Evolutionary conservation across 1,140 invertebrate species (phyloP).

Genomic region (Sinonovacula constricta): DNA sequence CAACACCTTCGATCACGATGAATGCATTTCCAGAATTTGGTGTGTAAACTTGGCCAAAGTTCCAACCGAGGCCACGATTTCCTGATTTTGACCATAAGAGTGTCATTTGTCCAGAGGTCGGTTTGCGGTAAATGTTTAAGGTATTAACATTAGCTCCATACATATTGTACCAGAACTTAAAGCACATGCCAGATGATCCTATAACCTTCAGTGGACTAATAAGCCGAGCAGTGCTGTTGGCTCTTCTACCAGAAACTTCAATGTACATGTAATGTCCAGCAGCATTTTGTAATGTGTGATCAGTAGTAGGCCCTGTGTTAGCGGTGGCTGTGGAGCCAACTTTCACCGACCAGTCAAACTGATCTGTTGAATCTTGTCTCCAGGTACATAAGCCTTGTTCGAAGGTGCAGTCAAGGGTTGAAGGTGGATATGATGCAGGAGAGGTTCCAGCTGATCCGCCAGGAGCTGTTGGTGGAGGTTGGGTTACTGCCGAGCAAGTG

Average conservation of each 20-base stretch:
- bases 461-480: constrained; percentile 52
- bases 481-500: constrained; percentile 74
- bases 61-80: constrained; percentile 68
- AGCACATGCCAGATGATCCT: constrained; percentile 59
- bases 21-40: constrained; percentile 40
- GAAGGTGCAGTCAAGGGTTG: constrained; percentile 72
- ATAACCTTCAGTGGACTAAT: constrained; percentile 78
- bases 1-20: constrained; percentile 70
- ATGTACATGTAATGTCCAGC: constrained; percentile 70
- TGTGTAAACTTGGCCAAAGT: constrained; percentile 63
- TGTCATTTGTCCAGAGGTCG: constrained; percentile 36
- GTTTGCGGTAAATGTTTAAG: constrained; percentile 64
- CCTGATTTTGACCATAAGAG: constrained; percentile 69
- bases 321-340: constrained; percentile 61
- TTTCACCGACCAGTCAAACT: constrained; percentile 73
- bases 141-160: constrained; percentile 80
- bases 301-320: constrained; percentile 69
- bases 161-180: constrained; percentile 89
- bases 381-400: constrained; percentile 70
- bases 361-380: constrained; percentile 66
- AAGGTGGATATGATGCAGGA: constrained; percentile 61
- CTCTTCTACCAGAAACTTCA: constrained; percentile 57
- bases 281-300: constrained; percentile 69
- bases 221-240: constrained; percentile 86
- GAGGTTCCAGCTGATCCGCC: constrained; percentile 46